These are phyloP conservation scores for Tetramorium parvispinum DNA, from an alignment of 1,140 invertebrate genomes.

Conservation along the genomic window DNA sequence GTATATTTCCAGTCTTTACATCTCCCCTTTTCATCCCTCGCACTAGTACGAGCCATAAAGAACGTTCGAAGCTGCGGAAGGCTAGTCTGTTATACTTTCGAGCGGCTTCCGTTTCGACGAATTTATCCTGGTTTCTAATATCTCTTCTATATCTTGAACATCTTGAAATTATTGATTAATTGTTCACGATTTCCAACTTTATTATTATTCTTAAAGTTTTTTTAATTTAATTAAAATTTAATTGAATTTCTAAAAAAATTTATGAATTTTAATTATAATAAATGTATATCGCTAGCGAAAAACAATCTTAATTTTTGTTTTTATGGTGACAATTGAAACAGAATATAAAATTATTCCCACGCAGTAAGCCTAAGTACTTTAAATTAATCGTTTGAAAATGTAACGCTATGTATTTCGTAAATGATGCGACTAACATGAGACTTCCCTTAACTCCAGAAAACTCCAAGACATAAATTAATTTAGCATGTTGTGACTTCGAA, in stretches of 20 bases:
- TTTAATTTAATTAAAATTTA: not conserved
- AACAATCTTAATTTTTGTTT: not conserved
- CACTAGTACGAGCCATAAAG: slow-evolving; percentile 10
- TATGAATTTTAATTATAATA: slow-evolving; percentile 2
- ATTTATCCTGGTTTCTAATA: not conserved
- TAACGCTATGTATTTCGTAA: not conserved
- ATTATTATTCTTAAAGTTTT: not conserved
- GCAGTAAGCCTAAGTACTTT: not conserved
- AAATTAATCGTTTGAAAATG: slow-evolving; percentile 54
- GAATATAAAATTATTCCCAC: not conserved
- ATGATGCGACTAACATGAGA: not conserved
- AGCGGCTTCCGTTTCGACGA: not conserved
- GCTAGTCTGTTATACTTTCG: slow-evolving; percentile 21
- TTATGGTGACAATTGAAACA: not conserved
- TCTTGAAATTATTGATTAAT: not conserved
- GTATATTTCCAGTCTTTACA: slow-evolving; percentile 42
- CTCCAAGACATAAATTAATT: slow-evolving; percentile 65
- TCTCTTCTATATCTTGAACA: not conserved
- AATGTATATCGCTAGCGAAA: not conserved
- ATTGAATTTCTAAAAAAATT: not conserved
- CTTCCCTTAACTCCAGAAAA: slow-evolving; percentile 61
- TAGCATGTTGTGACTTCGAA: slow-evolving; percentile 55
- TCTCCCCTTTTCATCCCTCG: slow-evolving; percentile 30
- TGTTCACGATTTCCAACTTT: not conserved
- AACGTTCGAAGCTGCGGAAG: slow-evolving; percentile 1